Percentiles rank a stretch among this genome's conserved stretches.
Conservation (phyloP, 2,113 vertebrate genomes). For the Stictonetta naevosa region DNA sequence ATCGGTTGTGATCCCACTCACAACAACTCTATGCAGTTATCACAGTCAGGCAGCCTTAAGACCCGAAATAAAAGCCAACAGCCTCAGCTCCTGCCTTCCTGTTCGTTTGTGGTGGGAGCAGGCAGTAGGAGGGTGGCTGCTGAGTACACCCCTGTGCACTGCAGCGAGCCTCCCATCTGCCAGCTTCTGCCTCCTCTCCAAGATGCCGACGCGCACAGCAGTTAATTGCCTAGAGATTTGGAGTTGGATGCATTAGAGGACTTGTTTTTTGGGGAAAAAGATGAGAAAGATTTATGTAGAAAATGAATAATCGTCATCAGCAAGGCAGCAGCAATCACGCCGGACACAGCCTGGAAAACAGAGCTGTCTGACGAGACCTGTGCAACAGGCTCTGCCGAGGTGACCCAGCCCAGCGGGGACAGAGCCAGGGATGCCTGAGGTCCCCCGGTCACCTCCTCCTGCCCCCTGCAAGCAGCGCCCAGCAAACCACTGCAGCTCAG, state of each 20-base stretch:
- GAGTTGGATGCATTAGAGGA: neutral
- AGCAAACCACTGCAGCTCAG: neutral
- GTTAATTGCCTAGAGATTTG: neutral
- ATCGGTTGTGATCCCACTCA: neutral
- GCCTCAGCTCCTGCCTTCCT: neutral
- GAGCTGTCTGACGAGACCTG: neutral
- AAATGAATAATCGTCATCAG: neutral
- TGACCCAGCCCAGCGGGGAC: neutral
- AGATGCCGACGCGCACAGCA: rapidly evolving
- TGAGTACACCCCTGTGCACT: neutral
- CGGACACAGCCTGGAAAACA: neutral
- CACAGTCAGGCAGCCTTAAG: neutral
- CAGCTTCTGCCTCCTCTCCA: neutral
- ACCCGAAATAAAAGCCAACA: neutral
- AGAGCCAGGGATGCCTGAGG: neutral
- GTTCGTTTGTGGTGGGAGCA: neutral
- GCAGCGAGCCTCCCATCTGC: neutral
- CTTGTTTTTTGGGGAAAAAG: neutral
- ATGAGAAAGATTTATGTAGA: neutral
- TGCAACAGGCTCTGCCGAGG: neutral
- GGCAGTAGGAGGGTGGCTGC: neutral
- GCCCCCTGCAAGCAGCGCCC: neutral
- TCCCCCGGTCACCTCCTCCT: neutral
- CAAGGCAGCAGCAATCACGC: neutral
- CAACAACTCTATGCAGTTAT: neutral